Evolutionary conservation across 2,888 invertebrate genomes (phyloP).

Genomic region (Scelioninae gen. 2): DNA sequence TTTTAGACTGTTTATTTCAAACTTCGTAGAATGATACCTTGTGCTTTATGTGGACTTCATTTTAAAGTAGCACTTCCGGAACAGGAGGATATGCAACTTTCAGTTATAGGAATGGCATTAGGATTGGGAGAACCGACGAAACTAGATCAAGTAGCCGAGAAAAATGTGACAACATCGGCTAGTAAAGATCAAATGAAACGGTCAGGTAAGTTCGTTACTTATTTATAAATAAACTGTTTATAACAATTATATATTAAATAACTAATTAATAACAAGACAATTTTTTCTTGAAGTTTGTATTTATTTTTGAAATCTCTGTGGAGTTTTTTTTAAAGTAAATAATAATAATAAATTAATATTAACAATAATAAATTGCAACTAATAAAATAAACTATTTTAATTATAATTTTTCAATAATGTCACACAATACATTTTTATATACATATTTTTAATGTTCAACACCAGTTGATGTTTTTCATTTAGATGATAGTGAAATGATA

Average conservation of each 20-base stretch:
- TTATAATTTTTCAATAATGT: too few relatives aligned
- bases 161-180: conserved; percentile 68
- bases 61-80: conserved; percentile 92
- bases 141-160: conserved; percentile 76
- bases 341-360: too few relatives aligned
- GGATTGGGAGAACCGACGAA: conserved; percentile 81
- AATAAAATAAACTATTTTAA: not conserved
- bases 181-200: conserved; percentile 70
- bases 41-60: conserved; percentile 87
- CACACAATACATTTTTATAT: not conserved
- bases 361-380: too few relatives aligned
- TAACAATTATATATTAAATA: too few relatives aligned
- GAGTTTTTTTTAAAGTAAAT: too few relatives aligned
- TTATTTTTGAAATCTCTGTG: too few relatives aligned
- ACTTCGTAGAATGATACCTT: conserved; percentile 90
- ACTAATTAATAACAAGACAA: too few relatives aligned
- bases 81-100: conserved; percentile 84
- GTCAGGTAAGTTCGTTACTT: conserved; percentile 61
- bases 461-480: conserved; percentile 19
- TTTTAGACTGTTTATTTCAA: conserved; percentile 87
- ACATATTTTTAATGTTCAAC: not conserved
- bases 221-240: too few relatives aligned
- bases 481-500: conserved; percentile 86
- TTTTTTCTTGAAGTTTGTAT: not conserved
- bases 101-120: conserved; percentile 87